Conservation (phyloP, 2,888 invertebrate genomes). For the Apamea anceps region DNA sequence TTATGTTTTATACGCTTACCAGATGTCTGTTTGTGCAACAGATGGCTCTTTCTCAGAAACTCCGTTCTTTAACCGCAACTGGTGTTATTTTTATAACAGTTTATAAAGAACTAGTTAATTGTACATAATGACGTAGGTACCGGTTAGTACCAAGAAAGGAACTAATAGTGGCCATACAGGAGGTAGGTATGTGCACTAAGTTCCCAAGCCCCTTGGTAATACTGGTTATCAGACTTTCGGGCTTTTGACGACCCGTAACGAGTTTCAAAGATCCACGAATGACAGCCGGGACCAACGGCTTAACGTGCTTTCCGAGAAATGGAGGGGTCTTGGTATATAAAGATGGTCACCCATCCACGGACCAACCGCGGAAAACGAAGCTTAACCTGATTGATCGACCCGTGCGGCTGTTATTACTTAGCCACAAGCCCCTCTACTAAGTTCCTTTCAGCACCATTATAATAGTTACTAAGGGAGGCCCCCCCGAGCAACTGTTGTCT, state of each 20-base stretch:
- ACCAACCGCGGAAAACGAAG: too few species aligned
- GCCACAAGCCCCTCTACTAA: neutral
- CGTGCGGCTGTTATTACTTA: too few species aligned
- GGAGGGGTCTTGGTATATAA: too few species aligned
- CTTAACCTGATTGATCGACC: too few species aligned
- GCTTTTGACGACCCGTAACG: too few species aligned
- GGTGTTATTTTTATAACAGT: conserved; percentile 31
- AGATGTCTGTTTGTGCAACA: conserved; percentile 7
- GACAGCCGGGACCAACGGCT: too few species aligned
- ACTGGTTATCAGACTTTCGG: too few species aligned
- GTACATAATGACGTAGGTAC: neutral
- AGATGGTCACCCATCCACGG: too few species aligned
- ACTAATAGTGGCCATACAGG: neutral
- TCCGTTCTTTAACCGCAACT: neutral
- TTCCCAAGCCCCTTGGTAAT: neutral
- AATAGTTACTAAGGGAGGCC: too few species aligned
- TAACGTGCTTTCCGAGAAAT: too few species aligned
- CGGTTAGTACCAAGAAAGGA: conserved; percentile 1
- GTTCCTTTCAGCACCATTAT: neutral
- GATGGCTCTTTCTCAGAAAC: conserved; percentile 34
- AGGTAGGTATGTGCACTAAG: neutral
- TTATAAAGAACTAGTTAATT: conserved; percentile 24
- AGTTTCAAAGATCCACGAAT: too few species aligned
- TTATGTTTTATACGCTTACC: neutral
- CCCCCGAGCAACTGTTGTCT: too few species aligned